Percentiles rank a stretch among this genome's conserved stretches.
Evolutionary conservation across 2,797 vertebrate species (phyloP).

Genomic region (Fistularia tabacaria): DNA sequence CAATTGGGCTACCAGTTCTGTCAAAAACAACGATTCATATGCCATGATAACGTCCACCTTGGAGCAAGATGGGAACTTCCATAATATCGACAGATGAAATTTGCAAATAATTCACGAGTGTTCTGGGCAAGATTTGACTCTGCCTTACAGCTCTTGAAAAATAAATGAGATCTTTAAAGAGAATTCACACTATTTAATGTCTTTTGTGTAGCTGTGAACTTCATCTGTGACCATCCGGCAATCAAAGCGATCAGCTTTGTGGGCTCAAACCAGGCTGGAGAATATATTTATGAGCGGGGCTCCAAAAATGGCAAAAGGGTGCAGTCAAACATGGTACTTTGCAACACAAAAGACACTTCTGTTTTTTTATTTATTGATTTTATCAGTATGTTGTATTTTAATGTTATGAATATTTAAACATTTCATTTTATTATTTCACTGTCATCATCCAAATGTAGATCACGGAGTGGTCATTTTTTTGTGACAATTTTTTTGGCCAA

Average conservation of each 20-base stretch:
- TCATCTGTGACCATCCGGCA: constrained; percentile 93
- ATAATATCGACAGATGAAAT: constrained; percentile 25
- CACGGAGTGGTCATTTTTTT: too few relatives aligned
- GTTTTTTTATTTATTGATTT: too few relatives aligned
- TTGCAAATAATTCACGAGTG: constrained; percentile 21
- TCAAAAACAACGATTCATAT: constrained; percentile 15
- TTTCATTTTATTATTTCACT: too few relatives aligned
- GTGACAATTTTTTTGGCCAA: too few relatives aligned
- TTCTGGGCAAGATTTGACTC: constrained; percentile 21
- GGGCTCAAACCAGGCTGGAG: constrained; percentile 95
- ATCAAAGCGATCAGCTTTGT: constrained; percentile 99
- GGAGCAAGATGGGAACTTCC: constrained; percentile 35
- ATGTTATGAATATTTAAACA: too few relatives aligned
- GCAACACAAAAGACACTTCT: too few relatives aligned
- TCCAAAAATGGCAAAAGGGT: constrained; percentile 96
- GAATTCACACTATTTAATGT: not conserved
- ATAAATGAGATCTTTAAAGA: too few relatives aligned
- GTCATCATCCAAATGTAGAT: too few relatives aligned
- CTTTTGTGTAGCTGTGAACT: constrained; percentile 86
- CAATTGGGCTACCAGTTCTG: not conserved
- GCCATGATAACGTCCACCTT: constrained; percentile 15
- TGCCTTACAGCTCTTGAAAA: constrained; percentile 1
- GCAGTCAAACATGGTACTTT: constrained; percentile 94
- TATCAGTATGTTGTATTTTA: too few relatives aligned
- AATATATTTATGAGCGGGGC: constrained; percentile 85